Base-by-base conservation (phyloP, 2,797 vertebrate species). In the Rhabdomys pumilio region DNA sequence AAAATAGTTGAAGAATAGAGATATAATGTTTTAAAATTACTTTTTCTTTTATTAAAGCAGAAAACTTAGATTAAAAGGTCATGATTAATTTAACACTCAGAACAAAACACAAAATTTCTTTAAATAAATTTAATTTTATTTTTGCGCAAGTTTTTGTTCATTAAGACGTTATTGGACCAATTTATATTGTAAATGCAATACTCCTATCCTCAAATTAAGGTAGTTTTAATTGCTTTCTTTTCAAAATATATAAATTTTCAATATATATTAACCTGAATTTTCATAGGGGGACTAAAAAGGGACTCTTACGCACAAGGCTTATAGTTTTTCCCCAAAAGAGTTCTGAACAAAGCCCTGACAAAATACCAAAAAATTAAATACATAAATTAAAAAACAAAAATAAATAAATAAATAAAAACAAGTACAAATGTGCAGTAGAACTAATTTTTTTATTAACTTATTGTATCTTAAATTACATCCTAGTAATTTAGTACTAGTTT, bases 201-300 rank as follows among this genome's bases (percentile, higher is more conserved):
- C 2, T 53, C 57, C 14, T 83, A 83, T 29, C 11, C 59, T 47
- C 14, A 82, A 89, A 72, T 91, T 85, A 94, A 88, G 3, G 67
- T 57, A 19, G 19, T 76, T 83, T 87, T 92, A 92, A 90, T 94
- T 94, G 69, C 8, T 90, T 94, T 75, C 8, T 80, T 90, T 91
- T 84, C 41, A 63, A 91, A 93, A 86, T 61, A 31, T 89, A 57
- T 85, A 91, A 81, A 76, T 50, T 69, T 87, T 96, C 1, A 63
- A 79, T 82, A 81, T 69, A 1, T 72, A 85, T 24, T 89, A 93
- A 89, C 53, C 24, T 89, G 22, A 96, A 73, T 91, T 85, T 8
- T 29, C 20, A 76, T 14, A 53, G 19, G 53, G 89, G 13, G 20
- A 17, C 3, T 86, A 77, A 89, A 89, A 81, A 20, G 2, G 12